These are phyloP conservation scores for Sisyra terminalis DNA, from an alignment of 2,888 invertebrate species.

Conservation along the genomic window DNA sequence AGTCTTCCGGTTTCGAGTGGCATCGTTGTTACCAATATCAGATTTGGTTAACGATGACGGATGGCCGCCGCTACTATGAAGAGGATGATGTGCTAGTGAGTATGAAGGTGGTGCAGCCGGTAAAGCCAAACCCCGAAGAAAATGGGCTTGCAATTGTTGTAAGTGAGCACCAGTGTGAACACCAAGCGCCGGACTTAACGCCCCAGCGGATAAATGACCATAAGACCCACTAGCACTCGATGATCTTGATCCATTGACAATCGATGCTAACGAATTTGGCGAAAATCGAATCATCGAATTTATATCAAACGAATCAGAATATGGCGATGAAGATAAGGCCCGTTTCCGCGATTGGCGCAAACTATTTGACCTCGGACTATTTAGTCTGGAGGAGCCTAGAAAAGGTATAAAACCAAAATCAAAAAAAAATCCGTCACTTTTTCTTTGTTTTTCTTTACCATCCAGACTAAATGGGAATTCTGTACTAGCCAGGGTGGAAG, in stretches of 20 bases:
- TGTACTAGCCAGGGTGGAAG: conserved; percentile 62
- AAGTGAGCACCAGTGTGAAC: conserved; percentile 46
- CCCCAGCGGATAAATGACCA: conserved; percentile 88
- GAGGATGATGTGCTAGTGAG: conserved; percentile 26
- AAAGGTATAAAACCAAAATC: no score
- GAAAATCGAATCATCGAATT: conserved; percentile 93
- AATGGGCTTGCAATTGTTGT: conserved; percentile 64
- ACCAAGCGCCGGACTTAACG: conserved; percentile 74
- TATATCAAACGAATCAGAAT: conserved; percentile 89
- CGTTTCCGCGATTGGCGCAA: conserved; percentile 58
- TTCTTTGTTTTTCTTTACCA: conserved; percentile 35
- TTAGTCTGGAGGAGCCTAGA: conserved; percentile 41
- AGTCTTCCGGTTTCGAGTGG: conserved; percentile 6
- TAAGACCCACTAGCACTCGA: conserved; percentile 89
- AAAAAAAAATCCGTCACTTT: no score
- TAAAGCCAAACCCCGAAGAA: conserved; percentile 44
- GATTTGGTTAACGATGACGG: conserved; percentile 7
- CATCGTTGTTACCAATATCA: conserved; percentile 3
- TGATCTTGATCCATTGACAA: conserved; percentile 69
- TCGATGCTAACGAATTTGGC: conserved; percentile 73
- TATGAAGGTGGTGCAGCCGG: conserved; percentile 28
- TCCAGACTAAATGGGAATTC: conserved; percentile 85
- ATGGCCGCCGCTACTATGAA: conserved; percentile 16
- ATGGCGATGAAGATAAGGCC: conserved; percentile 85
- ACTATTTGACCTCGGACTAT: conserved; percentile 39